These are phyloP conservation scores for Sepiola atlantica DNA, from an alignment of 2,888 invertebrate genomes.

Conservation along the genomic window DNA sequence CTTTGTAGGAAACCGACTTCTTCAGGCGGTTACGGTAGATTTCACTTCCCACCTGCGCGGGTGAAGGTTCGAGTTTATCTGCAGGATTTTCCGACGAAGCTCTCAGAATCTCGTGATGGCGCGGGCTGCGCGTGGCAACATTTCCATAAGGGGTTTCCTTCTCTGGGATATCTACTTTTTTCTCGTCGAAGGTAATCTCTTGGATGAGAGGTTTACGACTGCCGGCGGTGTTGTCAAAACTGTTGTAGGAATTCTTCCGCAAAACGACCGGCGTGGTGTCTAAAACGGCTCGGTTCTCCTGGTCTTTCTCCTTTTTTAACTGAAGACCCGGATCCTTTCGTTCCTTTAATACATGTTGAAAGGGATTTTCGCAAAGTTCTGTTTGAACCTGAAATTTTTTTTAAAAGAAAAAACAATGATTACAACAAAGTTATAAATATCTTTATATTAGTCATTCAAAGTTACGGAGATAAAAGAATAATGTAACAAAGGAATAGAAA, in stretches of 20 bases:
- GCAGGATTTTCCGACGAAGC: background rate
- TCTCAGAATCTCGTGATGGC: background rate
- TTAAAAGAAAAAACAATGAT: background rate
- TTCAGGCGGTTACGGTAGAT: background rate
- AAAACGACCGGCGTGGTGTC: background rate
- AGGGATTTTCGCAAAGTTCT: background rate
- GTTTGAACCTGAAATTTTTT: background rate
- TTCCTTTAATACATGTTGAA: background rate
- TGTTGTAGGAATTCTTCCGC: conserved; percentile 25
- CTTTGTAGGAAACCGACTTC: background rate
- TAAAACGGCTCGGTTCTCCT: background rate
- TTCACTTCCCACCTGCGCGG: background rate
- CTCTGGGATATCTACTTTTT: background rate
- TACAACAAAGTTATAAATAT: too few species aligned
- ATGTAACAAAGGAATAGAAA: too few species aligned
- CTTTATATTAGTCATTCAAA: too few species aligned
- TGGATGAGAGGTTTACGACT: background rate
- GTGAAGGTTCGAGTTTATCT: background rate
- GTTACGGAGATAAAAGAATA: too few species aligned
- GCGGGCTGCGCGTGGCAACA: background rate
- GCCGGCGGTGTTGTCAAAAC: background rate
- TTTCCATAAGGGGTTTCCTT: background rate
- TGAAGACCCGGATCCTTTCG: background rate
- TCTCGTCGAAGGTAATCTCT: background rate
- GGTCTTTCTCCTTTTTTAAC: conserved; percentile 2